phyloP scores from a whole-genome alignment of 2,113 vertebrate genomes.

The Orthonyx spaldingii region DNA sequence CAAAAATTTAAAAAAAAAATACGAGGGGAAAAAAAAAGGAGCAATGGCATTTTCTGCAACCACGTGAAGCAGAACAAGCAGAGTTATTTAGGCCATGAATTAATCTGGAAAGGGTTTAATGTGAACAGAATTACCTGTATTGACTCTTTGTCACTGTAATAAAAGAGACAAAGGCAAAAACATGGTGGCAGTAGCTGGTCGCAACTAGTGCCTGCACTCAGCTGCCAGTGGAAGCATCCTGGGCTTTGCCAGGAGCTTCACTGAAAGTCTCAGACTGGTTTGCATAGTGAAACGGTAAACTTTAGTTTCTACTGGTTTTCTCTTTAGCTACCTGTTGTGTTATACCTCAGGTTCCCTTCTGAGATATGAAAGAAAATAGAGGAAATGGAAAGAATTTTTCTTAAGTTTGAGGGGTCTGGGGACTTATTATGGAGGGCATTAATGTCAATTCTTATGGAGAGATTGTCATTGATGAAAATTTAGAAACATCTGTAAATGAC shows the following conservation, averaged over 20 bases:
- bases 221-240: neutral
- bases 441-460: neutral
- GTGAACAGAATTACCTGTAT: neutral
- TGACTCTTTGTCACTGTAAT: neutral
- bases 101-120: neutral
- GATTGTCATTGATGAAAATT: neutral
- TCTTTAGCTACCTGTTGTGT: neutral
- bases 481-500: neutral
- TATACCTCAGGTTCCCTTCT: neutral
- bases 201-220: accelerated
- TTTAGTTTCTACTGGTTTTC: neutral
- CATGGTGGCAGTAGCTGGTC: neutral
- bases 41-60: neutral
- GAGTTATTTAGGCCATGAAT: neutral
- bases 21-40: accelerated
- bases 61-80: neutral
- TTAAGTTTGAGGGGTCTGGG: neutral
- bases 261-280: neutral
- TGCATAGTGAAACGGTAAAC: neutral
- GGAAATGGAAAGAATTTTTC: neutral
- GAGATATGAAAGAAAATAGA: neutral
- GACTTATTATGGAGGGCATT: neutral
- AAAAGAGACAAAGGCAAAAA: neutral
- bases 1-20: neutral
- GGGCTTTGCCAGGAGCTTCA: neutral